Conservation (phyloP, 2,113 vertebrate species). For the Heterotis niloticus region DNA sequence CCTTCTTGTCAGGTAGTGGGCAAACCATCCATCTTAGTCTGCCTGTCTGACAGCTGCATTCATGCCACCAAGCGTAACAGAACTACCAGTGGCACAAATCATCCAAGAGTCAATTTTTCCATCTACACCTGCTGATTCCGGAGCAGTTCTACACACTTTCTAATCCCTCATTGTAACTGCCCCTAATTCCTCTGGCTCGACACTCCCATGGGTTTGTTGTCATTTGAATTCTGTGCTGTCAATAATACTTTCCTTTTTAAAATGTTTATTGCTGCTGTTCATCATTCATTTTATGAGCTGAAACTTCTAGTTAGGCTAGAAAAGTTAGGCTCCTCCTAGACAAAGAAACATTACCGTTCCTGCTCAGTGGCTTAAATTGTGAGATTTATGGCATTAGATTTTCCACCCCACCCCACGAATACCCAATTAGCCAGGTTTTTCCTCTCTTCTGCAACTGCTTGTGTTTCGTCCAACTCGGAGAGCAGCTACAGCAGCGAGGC, state of each 20-base stretch:
- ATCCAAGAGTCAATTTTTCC: slow-evolving; percentile 12
- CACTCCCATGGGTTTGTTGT: neutral
- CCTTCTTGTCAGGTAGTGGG: slow-evolving; percentile 1
- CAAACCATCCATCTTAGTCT: slow-evolving; percentile 20
- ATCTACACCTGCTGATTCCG: neutral
- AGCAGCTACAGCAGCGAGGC: neutral
- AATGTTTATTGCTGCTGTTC: neutral
- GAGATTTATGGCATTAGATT: too few relatives aligned
- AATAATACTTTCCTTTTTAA: neutral
- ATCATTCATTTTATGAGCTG: neutral
- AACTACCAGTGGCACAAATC: slow-evolving; percentile 2
- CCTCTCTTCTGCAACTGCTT: neutral
- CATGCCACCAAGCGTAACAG: neutral
- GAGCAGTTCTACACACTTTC: neutral
- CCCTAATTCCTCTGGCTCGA: neutral
- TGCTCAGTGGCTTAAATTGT: neutral
- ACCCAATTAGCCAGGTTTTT: slow-evolving; percentile 6
- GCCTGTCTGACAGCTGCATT: neutral
- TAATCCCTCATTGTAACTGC: neutral
- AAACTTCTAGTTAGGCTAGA: slow-evolving; percentile 3
- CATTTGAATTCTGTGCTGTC: neutral
- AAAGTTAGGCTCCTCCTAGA: neutral
- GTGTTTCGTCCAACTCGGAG: neutral
- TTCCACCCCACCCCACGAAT: neutral
- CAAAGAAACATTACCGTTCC: neutral